Percentiles rank a stretch among this genome's conserved stretches.
These are phyloP conservation scores for Damaliscus lunatus DNA, from an alignment of 2,113 vertebrate genomes.

Conservation along the genomic window DNA sequence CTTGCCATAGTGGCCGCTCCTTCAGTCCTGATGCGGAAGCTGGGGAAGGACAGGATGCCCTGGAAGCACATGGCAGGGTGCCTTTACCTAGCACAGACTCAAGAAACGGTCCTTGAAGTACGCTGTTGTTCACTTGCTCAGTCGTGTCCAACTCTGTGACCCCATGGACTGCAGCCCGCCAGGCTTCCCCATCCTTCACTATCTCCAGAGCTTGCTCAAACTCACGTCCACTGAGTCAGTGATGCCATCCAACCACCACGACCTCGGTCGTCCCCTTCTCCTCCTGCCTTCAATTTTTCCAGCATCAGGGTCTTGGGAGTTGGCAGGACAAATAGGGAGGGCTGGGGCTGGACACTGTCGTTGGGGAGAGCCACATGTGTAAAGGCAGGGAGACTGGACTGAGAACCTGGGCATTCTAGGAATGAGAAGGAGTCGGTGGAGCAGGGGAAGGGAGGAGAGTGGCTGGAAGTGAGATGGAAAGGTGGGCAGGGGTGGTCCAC, in stretches of 20 bases:
- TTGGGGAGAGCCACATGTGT: not conserved
- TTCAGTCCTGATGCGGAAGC: not conserved
- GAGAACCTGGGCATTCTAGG: not conserved
- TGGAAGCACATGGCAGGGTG: not conserved
- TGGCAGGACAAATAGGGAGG: not conserved
- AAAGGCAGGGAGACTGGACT: not conserved
- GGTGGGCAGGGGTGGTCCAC: rapidly evolving
- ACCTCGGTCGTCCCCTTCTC: not conserved
- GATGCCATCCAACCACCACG: not conserved
- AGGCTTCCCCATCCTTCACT: not conserved
- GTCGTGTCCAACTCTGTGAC: not conserved
- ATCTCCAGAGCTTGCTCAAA: not conserved
- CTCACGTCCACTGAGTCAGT: not conserved
- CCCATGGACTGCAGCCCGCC: not conserved
- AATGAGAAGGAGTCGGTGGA: not conserved
- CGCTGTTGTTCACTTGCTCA: not conserved
- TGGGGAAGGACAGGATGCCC: not conserved
- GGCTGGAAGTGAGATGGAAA: not conserved
- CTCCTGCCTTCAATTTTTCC: not conserved
- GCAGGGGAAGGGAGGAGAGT: not conserved
- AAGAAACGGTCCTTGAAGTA: not conserved
- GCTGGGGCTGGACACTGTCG: too few relatives aligned
- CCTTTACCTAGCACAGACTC: not conserved
- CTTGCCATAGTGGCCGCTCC: not conserved
- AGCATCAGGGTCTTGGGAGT: not conserved